A percentile compares a stretch with the other conserved stretches of the same genome.
These are phyloP conservation scores for Pseudachorutes palmiensis DNA, from an alignment of 1,140 invertebrate genomes.

Conservation along the genomic window DNA sequence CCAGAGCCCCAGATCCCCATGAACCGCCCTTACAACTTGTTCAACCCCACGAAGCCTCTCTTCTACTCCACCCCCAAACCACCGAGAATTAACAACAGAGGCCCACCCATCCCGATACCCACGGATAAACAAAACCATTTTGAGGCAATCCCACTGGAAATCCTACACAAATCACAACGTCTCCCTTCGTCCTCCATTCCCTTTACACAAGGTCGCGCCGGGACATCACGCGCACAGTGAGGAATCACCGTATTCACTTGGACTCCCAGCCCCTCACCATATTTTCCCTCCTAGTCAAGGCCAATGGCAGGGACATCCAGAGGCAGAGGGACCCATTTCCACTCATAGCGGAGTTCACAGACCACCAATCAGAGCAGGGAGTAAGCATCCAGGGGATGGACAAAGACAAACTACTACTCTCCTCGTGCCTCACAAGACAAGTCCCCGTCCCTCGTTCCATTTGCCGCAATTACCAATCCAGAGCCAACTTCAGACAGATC, in stretches of 20 bases:
- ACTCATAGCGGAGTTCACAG: no score
- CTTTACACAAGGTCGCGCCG: conserved; percentile 18
- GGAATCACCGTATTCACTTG: conserved; percentile 45
- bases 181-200: conserved; percentile 33
- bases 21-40: conserved; percentile 32
- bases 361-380: no score
- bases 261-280: neutral
- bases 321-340: no score
- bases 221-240: conserved; percentile 46
- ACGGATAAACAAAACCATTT: conserved; percentile 14
- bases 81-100: conserved; percentile 75
- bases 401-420: no score
- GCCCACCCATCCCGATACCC: conserved; percentile 63
- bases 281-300: neutral
- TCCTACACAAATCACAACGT: conserved; percentile 16
- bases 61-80: conserved; percentile 39
- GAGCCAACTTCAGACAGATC: conserved; percentile 13
- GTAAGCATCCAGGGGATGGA: no score
- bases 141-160: conserved; percentile 36
- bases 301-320: neutral
- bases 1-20: conserved; percentile 16
- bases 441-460: no score
- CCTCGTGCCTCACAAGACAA: conserved; percentile 26
- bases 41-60: conserved; percentile 44
- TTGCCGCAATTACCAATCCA: no score